Percentiles rank a stretch among this genome's conserved stretches.
phyloP scores from a whole-genome alignment of 1,140 invertebrate species.

The Microvelia longipes region DNA sequence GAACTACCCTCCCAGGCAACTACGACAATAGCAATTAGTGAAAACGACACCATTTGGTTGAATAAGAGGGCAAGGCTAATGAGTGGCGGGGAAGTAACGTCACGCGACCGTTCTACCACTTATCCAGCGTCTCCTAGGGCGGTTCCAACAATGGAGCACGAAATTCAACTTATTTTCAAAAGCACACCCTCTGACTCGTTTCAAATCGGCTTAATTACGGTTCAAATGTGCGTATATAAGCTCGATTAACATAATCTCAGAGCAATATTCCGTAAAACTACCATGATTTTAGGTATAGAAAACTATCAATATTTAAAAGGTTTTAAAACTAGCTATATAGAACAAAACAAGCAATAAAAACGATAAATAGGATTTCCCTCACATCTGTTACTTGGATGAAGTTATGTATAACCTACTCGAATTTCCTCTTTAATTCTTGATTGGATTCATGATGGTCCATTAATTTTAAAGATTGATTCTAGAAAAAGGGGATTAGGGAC shows the following conservation, averaged over 20 bases:
- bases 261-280: neutral
- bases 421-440: neutral
- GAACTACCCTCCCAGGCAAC: neutral
- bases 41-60: neutral
- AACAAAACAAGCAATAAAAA: too few relatives aligned
- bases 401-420: too few relatives aligned
- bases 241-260: neutral
- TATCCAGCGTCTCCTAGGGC: neutral
- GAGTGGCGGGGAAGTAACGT: neutral
- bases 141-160: neutral
- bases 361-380: too few relatives aligned
- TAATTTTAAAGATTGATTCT: neutral
- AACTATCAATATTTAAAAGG: neutral
- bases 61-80: neutral
- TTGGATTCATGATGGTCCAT: neutral
- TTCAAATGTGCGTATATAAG: neutral
- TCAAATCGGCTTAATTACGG: neutral
- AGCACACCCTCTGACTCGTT: neutral
- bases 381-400: neutral
- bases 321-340: too few relatives aligned
- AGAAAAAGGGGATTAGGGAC: too few relatives aligned
- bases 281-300: too few relatives aligned
- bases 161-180: neutral
- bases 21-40: neutral
- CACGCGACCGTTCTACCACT: too few relatives aligned